These are phyloP conservation scores for Lycocorax pyrrhopterus DNA, from an alignment of 2,113 vertebrate genomes.

Conservation along the genomic window DNA sequence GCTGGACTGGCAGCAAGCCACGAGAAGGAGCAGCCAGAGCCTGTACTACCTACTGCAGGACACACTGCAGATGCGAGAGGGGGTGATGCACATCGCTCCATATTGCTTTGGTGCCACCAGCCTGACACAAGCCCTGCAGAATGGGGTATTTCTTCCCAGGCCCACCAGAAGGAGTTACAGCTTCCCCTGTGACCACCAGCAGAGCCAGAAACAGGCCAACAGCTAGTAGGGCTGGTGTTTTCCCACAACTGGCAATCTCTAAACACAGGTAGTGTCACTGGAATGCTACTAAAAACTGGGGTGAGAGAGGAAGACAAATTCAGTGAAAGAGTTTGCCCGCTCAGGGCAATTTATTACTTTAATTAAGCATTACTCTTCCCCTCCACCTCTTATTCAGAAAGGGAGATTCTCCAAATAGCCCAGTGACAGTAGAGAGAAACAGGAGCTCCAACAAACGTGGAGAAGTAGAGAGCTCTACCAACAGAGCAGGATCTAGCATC, in stretches of 20 bases:
- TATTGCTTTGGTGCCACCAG: background rate
- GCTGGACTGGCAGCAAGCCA: background rate
- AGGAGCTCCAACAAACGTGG: background rate
- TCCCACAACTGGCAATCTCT: background rate
- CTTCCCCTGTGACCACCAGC: fast-evolving
- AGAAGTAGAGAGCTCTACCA: background rate
- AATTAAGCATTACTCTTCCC: background rate
- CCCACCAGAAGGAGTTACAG: background rate
- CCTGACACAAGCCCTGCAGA: background rate
- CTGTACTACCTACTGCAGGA: background rate
- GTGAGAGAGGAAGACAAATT: fast-evolving
- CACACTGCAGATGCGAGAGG: fast-evolving
- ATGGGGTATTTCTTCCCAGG: background rate
- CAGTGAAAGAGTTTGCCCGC: background rate
- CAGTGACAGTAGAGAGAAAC: background rate
- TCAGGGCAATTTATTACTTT: background rate
- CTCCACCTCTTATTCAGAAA: background rate
- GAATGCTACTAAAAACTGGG: background rate
- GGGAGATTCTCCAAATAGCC: background rate
- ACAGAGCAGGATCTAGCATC: background rate
- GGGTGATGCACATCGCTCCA: background rate
- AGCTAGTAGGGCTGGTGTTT: background rate
- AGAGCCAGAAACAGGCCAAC: background rate
- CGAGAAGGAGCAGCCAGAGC: background rate
- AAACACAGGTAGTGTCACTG: background rate